phyloP scores from a whole-genome alignment of 1,140 invertebrate species.

The Cherax destructor region DNA sequence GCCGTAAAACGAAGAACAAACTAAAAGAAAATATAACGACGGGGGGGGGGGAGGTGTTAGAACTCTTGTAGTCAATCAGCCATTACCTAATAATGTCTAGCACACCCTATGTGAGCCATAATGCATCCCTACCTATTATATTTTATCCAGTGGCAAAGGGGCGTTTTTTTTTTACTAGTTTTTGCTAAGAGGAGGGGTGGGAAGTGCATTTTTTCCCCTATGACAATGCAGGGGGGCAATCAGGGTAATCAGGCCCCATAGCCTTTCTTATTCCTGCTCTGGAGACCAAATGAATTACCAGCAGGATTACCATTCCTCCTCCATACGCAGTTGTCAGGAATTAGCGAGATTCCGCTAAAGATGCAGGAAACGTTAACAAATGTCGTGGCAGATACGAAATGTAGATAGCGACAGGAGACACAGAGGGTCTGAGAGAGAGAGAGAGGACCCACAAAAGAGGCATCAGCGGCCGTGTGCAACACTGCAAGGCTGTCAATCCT shows the following conservation, averaged over 20 bases:
- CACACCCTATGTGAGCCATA: slow-evolving; percentile 36
- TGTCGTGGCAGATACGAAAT: neutral
- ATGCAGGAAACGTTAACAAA: too few relatives aligned
- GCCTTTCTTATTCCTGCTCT: slow-evolving; percentile 33
- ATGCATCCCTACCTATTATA: slow-evolving; percentile 65
- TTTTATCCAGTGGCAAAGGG: slow-evolving; percentile 58
- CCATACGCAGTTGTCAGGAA: too few relatives aligned
- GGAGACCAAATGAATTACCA: neutral
- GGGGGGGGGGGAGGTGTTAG: neutral
- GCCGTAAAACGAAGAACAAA: neutral
- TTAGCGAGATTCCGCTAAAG: too few relatives aligned
- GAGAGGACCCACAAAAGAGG: slow-evolving; percentile 22
- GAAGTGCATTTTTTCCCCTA: slow-evolving; percentile 44
- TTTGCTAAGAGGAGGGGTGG: slow-evolving; percentile 56
- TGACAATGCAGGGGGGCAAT: slow-evolving; percentile 56
- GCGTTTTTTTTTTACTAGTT: slow-evolving; percentile 37
- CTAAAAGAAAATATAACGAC: slow-evolving; percentile 1
- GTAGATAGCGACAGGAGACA: too few relatives aligned
- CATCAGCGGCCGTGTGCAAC: slow-evolving; percentile 35
- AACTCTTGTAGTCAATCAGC: slow-evolving; percentile 11
- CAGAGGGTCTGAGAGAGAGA: neutral
- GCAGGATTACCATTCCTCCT: too few relatives aligned
- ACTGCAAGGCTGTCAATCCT: slow-evolving; percentile 44
- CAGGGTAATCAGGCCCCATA: slow-evolving; percentile 52
- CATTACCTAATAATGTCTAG: slow-evolving; percentile 25